Conservation (phyloP, 2,797 vertebrate species). For the Urophycis tenuis region DNA sequence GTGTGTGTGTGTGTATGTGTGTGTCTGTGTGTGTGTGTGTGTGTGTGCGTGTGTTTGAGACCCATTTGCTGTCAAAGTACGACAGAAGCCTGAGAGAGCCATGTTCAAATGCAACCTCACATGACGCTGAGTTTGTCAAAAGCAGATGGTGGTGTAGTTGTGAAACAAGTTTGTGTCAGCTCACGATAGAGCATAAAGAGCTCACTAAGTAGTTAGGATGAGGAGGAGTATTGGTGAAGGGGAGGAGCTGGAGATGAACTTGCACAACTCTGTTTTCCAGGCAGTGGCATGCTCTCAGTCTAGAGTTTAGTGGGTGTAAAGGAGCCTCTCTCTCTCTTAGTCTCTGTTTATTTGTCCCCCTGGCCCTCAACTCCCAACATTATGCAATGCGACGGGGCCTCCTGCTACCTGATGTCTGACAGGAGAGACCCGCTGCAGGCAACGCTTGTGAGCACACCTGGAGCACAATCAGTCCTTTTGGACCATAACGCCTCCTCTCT, state of each 20-base stretch:
- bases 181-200: slow-evolving; percentile 13
- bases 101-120: background rate
- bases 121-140: slow-evolving; percentile 7
- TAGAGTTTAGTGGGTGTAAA: slow-evolving; percentile 19
- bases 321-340: slow-evolving; percentile 8
- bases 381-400: background rate
- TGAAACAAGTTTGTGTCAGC: slow-evolving; percentile 12
- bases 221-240: background rate
- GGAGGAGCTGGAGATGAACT: background rate
- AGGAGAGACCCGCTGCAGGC: background rate
- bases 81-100: background rate
- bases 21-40: no score
- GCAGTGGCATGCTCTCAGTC: background rate
- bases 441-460: background rate
- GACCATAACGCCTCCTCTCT: background rate
- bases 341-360: background rate
- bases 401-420: background rate
- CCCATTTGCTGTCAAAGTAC: no score
- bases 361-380: background rate
- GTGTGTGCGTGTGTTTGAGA: no score
- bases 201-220: background rate
- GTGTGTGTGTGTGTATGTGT: no score
- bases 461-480: background rate
- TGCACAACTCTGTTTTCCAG: slow-evolving; percentile 19
- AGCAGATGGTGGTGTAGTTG: slow-evolving; percentile 4